Evolutionary conservation across 2,888 invertebrate species (phyloP).

Genomic region (Plusia festucae): DNA sequence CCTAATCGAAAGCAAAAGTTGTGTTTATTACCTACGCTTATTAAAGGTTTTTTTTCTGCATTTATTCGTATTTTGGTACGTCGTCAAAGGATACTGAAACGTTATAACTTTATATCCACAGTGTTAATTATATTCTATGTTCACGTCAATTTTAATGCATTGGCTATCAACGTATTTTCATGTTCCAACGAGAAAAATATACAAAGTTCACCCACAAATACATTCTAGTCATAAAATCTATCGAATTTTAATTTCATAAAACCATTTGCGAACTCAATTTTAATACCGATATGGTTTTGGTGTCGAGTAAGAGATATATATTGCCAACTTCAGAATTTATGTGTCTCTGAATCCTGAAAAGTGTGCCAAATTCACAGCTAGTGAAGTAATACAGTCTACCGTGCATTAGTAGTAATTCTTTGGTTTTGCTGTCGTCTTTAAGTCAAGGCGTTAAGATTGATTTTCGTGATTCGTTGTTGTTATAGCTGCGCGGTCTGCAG

Average conservation of each 20-base stretch:
- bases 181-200: not conserved
- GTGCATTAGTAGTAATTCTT: not conserved
- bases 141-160: too few relatives aligned
- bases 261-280: slow-evolving; percentile 40
- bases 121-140: too few relatives aligned
- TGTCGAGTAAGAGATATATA: slow-evolving; percentile 43
- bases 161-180: too few relatives aligned
- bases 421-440: not conserved
- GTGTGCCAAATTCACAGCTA: slow-evolving; percentile 53
- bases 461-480: not conserved
- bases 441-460: not conserved
- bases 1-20: too few relatives aligned
- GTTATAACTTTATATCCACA: too few relatives aligned
- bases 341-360: slow-evolving; percentile 34
- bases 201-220: slow-evolving; percentile 28
- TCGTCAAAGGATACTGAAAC: too few relatives aligned
- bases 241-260: slow-evolving; percentile 49
- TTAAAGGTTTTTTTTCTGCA: too few relatives aligned
- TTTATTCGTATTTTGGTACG: too few relatives aligned
- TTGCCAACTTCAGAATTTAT: slow-evolving; percentile 55
- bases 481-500: not conserved
- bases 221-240: slow-evolving; percentile 23
- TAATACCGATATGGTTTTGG: slow-evolving; percentile 51
- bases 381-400: slow-evolving; percentile 15
- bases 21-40: too few relatives aligned